Percentiles rank a stretch among this genome's conserved stretches.
phyloP scores from a whole-genome alignment of 2,797 vertebrate genomes.

The Hemitrygon akajei region DNA sequence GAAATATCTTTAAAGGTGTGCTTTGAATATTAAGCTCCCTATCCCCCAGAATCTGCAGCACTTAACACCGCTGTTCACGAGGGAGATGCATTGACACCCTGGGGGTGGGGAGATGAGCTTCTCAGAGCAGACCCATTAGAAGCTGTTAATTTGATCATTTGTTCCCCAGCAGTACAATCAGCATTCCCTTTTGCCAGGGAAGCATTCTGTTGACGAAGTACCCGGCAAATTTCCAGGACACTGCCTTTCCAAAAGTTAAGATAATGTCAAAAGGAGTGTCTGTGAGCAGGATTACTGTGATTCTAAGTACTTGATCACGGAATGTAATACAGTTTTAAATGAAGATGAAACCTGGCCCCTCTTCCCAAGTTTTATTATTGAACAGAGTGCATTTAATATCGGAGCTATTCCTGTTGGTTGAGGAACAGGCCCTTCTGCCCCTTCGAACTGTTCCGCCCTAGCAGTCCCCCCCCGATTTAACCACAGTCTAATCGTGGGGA shows the following conservation, averaged over 20 bases:
- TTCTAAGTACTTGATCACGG: too few relatives aligned
- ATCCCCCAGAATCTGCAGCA: not conserved
- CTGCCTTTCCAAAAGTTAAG: not conserved
- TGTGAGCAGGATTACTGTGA: not conserved
- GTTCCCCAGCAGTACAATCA: not conserved
- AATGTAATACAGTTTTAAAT: too few relatives aligned
- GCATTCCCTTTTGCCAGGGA: not conserved
- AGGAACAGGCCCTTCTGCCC: too few relatives aligned
- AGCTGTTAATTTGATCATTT: conserved; percentile 1
- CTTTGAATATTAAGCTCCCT: not conserved
- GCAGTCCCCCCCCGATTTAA: too few relatives aligned
- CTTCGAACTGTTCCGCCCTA: too few relatives aligned
- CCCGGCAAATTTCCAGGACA: not conserved
- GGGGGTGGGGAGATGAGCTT: too few relatives aligned
- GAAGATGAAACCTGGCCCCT: not conserved
- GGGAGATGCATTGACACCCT: not conserved
- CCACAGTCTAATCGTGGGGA: too few relatives aligned
- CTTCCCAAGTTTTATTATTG: too few relatives aligned
- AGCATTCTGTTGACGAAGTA: not conserved
- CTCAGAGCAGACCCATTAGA: not conserved
- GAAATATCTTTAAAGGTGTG: not conserved
- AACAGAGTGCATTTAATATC: not conserved
- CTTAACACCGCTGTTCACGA: not conserved
- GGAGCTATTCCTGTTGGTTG: not conserved
- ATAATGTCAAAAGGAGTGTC: not conserved